Base-by-base conservation (phyloP, 2,888 invertebrate genomes). In the Acleris cristana region DNA sequence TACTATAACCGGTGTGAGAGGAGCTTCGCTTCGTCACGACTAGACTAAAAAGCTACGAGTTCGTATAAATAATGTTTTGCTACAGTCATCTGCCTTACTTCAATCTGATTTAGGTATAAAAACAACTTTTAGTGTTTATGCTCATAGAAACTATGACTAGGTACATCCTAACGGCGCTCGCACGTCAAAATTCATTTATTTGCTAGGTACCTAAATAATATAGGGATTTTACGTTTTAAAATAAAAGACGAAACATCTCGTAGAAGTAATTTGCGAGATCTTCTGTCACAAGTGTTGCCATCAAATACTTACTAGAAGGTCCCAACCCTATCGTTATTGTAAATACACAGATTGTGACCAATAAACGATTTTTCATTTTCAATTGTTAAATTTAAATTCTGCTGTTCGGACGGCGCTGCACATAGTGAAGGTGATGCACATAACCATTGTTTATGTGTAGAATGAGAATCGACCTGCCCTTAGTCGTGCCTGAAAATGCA, bases 1-100 rank as follows among this genome's bases (percentile, higher is more conserved):
- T 2, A 62, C 72, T 71, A 65, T 66, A 65, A 68, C 72, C 68
- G 63, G 65, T 69, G 69, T 70, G 67, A 56, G 56, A 44, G 18
- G 60, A 66, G 51, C 57, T 56, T 57, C 56, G 30, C 44, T 48
- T 40, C 34, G 57, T 53, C 58, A 67, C 63, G 63, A 63, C 34
- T 59, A n/a, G 48, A 19, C 23, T 40, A 26, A 67, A 57, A 57
- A 56, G 14, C 40, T 40, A 40, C 40, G 40, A 40, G 40, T 4
- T 10, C 40, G 40, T 40, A 40, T 14, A 45, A 54, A 34, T 23
- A 23, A 26, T 62, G 56, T 48, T 40, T 26, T 21, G 44, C 65
- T 49, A 26, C 40, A 48, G 40, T 59, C 51, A 16, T 49, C 30
- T 19, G 30, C 2, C 16, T 10, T 21, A 8, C 16, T 14, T 8